Evolutionary conservation across 2,888 invertebrate genomes (phyloP), one percentile per base, ranked within the genome.

Genomic region (Pollenia labialis): DNA sequence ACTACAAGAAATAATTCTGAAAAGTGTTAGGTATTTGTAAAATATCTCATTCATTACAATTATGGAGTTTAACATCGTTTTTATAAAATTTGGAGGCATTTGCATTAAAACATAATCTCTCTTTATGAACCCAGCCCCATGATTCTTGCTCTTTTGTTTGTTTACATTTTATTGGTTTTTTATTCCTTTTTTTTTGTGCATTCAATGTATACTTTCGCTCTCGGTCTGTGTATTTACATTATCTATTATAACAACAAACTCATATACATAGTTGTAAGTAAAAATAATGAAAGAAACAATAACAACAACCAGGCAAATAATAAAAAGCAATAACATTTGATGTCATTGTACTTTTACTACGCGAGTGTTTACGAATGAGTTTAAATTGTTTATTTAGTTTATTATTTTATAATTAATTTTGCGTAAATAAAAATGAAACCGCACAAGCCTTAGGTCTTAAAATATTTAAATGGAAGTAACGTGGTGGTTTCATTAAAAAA

Each of bases 301-400:
- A 62, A 52, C 52, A 71, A 62, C 4, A 48, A 44, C 4, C n/a
- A 56, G 9, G 16, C n/a, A 18, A 18, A 56, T 14, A 66, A 66
- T 42, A 76, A 77, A 74, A 56, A 72, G 18, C 69, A 82, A 79
- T 71, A 88, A 75, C 60, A 79, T 42, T 75, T 50, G 46, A 84
- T 81, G 83, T 86, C 88, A 88, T 81, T 86, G 85, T 80, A 84
- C 88, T 86, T 81, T 86, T 52, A 69, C 60, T 23, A 66, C 50
- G 11, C 50, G 11, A 56, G 11, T 68, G 56, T 14, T 71, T 58
- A 32, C 58, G 54, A 54, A 54, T 18, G 54, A 3, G 18, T 18
- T 9, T 11, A 50, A 50, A 4, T 56, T 56, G 10, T 56, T 10
- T 10, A 54, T 54, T 18, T 10, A 3, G 10, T 54, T 18, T 18